A percentile compares a stretch with the other conserved stretches of the same genome.
Evolutionary conservation across 2,797 vertebrate species (phyloP).

Genomic region (Acomys russatus): DNA sequence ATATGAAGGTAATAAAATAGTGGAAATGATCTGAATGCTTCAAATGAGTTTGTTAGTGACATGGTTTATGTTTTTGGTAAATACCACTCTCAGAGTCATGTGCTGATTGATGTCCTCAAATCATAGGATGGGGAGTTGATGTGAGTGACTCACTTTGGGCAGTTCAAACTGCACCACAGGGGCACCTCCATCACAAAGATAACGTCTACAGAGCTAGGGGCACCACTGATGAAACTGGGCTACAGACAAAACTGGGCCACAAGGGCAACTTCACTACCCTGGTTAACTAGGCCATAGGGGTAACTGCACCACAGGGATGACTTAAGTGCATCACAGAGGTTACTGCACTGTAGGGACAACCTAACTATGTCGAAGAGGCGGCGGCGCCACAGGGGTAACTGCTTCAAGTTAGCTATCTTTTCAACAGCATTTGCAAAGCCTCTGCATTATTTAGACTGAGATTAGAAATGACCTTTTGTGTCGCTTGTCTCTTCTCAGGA

Average conservation of each 20-base stretch:
- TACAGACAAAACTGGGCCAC: not conserved
- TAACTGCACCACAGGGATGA: not conserved
- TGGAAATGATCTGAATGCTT: constrained; percentile 32
- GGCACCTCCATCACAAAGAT: not conserved
- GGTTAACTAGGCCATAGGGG: not conserved
- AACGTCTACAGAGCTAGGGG: not conserved
- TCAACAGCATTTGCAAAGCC: not conserved
- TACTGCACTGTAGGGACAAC: not conserved
- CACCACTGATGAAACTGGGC: not conserved
- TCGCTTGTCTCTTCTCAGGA: constrained; percentile 5
- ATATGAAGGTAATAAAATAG: constrained; percentile 57
- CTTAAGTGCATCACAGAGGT: not conserved
- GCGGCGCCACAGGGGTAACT: too few species aligned
- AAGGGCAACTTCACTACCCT: not conserved
- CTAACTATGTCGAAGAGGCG: not conserved
- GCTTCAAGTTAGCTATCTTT: not conserved
- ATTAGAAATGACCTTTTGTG: not conserved
- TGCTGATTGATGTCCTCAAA: constrained; percentile 42
- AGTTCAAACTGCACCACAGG: not conserved
- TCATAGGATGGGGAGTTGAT: not conserved
- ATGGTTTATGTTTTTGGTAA: constrained; percentile 36
- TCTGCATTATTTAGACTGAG: constrained; percentile 33
- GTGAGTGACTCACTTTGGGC: not conserved
- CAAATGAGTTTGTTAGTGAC: constrained; percentile 35
- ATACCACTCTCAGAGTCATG: not conserved